A percentile compares a stretch with the other conserved stretches of the same genome.
Evolutionary conservation across 2,888 invertebrate species (phyloP).

Genomic region (Ernsta delagoae): DNA sequence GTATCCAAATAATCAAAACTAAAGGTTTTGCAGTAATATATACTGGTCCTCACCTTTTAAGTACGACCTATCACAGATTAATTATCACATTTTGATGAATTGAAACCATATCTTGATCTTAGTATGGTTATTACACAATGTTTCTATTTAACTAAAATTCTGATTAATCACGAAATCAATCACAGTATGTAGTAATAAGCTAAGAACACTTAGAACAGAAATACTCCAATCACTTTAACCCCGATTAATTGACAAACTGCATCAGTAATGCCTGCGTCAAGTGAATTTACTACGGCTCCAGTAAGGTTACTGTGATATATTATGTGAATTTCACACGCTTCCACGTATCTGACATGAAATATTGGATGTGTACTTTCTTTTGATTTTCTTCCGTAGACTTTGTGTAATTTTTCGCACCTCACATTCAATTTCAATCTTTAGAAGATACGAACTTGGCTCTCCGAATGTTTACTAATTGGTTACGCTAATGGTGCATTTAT

Average conservation of each 20-base stretch:
- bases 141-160: background rate
- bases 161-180: constrained; percentile 24
- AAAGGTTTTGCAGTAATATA: no score
- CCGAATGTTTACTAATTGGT: background rate
- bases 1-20: no score
- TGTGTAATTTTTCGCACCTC: constrained; percentile 36
- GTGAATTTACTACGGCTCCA: constrained; percentile 23
- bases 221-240: constrained; percentile 16
- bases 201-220: constrained; percentile 2
- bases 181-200: constrained; percentile 18
- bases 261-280: constrained; percentile 27
- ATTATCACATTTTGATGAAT: no score
- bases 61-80: no score
- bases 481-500: no score
- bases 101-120: no score
- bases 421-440: constrained; percentile 32
- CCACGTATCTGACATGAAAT: constrained; percentile 31
- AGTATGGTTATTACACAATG: no score
- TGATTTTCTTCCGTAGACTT: constrained; percentile 21
- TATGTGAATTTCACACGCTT: constrained; percentile 16
- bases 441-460: constrained; percentile 4
- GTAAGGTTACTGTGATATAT: constrained; percentile 25
- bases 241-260: constrained; percentile 25
- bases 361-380: constrained; percentile 33
- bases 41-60: no score